These are phyloP conservation scores for Asbolus verrucosus DNA, from an alignment of 1,140 invertebrate genomes.

Conservation along the genomic window DNA sequence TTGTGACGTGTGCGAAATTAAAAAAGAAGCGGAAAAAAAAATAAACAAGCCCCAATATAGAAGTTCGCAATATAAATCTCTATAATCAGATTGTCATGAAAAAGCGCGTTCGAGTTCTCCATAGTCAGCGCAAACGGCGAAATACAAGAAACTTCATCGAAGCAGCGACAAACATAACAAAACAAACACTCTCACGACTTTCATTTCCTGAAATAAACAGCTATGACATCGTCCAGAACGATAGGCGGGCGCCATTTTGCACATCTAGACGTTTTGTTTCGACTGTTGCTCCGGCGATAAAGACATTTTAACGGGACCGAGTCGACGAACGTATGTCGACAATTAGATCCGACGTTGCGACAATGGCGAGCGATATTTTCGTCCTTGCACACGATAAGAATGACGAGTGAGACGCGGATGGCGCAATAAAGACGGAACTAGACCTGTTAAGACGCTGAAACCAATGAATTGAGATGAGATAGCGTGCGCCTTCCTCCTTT, in stretches of 20 bases:
- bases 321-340: too few species aligned
- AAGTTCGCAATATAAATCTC: slow-evolving; percentile 47
- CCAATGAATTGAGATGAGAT: slow-evolving; percentile 58
- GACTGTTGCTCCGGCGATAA: slow-evolving; percentile 44
- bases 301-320: slow-evolving; percentile 37
- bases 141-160: slow-evolving; percentile 55
- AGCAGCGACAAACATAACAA: slow-evolving; percentile 56
- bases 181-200: slow-evolving; percentile 56
- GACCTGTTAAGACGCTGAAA: slow-evolving; percentile 52
- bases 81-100: slow-evolving; percentile 53
- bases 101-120: slow-evolving; percentile 50
- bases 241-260: slow-evolving; percentile 48
- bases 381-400: too few species aligned
- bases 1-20: neutral
- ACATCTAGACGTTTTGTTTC: slow-evolving; percentile 51
- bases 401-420: too few species aligned
- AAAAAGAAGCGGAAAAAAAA: neutral
- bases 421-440: slow-evolving; percentile 41
- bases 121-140: slow-evolving; percentile 52
- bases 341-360: neutral
- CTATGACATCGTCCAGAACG: slow-evolving; percentile 49
- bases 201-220: slow-evolving; percentile 58
- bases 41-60: slow-evolving; percentile 23
- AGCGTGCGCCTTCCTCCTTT: too few species aligned
- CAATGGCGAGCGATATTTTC: too few species aligned